These are phyloP conservation scores for Balearica regulorum DNA, from an alignment of 2,797 vertebrate genomes.

Conservation along the genomic window DNA sequence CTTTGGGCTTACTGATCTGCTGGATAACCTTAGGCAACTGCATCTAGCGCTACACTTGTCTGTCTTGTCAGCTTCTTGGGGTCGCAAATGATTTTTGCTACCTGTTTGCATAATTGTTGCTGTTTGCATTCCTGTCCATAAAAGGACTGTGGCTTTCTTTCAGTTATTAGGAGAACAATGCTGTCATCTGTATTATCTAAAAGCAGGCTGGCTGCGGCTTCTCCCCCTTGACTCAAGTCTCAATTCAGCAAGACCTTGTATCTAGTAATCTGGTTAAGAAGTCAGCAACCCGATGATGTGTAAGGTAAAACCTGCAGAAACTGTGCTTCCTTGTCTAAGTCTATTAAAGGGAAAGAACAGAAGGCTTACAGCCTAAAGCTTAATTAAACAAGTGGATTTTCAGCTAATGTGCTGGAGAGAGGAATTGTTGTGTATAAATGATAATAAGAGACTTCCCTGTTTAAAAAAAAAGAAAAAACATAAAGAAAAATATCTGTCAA, in stretches of 20 bases:
- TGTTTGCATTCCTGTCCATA: background rate
- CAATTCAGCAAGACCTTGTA: background rate
- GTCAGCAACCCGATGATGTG: background rate
- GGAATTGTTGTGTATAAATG: background rate
- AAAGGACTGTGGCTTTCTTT: background rate
- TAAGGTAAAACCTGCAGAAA: conserved; percentile 15
- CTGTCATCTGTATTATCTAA: background rate
- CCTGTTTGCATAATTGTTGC: background rate
- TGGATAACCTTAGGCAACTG: background rate
- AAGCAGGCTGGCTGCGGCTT: background rate
- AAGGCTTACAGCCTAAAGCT: conserved; percentile 30
- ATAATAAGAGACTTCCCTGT: background rate
- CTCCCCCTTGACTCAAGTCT: background rate
- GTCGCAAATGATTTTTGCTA: background rate
- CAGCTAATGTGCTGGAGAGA: background rate
- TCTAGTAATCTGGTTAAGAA: background rate
- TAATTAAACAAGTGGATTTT: conserved; percentile 54
- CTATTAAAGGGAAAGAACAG: conserved; percentile 5
- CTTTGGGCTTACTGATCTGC: background rate
- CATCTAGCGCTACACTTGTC: background rate
- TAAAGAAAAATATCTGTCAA: conserved; percentile 13
- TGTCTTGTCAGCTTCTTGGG: background rate
- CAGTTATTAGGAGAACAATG: background rate
- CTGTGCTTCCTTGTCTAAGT: background rate
- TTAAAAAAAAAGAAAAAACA: background rate